phyloP scores from a whole-genome alignment of 2,888 invertebrate species.

The Strigamia crassipes region DNA sequence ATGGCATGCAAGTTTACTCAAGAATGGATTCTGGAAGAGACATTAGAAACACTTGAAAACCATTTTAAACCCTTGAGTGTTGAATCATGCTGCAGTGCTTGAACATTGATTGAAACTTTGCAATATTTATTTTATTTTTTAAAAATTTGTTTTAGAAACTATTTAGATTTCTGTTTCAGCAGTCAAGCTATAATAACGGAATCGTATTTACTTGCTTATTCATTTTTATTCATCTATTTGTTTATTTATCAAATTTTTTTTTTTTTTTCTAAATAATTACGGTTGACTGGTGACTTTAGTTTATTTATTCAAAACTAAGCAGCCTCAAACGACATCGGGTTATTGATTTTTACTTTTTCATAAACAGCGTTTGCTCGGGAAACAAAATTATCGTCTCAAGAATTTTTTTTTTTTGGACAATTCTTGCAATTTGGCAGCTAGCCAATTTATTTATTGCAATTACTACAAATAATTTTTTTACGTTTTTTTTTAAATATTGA shows the following conservation, averaged over 20 bases:
- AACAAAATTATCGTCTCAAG: not conserved
- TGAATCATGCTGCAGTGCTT: conserved; percentile 3
- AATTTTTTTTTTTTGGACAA: not conserved
- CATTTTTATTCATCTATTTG: no score
- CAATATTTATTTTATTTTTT: not conserved
- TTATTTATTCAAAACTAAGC: not conserved
- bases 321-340: not conserved
- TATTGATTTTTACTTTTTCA: conserved; percentile 31
- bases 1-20: not conserved
- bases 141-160: not conserved
- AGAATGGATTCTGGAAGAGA: not conserved
- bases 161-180: not conserved
- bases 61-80: not conserved
- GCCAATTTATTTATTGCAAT: conserved; percentile 31
- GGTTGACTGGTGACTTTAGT: not conserved
- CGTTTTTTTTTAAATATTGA: no score
- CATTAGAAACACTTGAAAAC: conserved; percentile 28
- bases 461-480: not conserved
- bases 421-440: not conserved
- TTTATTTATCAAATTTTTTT: not conserved
- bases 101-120: conserved; percentile 17
- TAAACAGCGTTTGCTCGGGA: not conserved
- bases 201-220: not conserved
- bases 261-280: not conserved
- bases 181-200: not conserved